Conservation (phyloP, 2,113 vertebrate genomes). For the Recurvirostra avosetta region DNA sequence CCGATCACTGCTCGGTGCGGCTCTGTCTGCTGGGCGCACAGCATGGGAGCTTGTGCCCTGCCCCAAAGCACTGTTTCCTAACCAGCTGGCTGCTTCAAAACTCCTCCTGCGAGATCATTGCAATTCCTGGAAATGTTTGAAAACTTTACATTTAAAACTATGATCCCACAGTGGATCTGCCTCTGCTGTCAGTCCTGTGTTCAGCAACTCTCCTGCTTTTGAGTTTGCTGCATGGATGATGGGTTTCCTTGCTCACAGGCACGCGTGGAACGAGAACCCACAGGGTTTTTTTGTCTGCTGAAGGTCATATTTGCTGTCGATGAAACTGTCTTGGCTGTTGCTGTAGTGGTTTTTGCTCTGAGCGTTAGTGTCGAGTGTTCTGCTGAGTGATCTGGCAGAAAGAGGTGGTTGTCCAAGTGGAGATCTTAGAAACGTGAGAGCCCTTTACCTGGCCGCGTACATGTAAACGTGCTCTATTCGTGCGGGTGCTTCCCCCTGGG, state of each 20-base stretch:
- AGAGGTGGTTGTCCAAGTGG: background rate
- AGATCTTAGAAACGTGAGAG: background rate
- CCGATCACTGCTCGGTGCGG: fast-evolving
- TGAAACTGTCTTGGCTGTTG: background rate
- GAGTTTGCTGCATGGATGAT: fast-evolving
- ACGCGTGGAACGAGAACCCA: fast-evolving
- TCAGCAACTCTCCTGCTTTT: background rate
- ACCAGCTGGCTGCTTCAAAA: background rate
- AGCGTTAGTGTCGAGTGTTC: background rate
- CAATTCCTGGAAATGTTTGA: background rate
- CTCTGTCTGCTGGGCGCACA: background rate
- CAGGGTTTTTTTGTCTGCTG: background rate
- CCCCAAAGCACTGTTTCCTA: background rate
- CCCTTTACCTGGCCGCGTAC: fast-evolving
- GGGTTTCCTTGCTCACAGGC: background rate
- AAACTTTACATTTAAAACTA: background rate
- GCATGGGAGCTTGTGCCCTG: background rate
- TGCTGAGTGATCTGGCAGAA: background rate
- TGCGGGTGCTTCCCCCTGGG: background rate
- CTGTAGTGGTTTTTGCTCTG: background rate
- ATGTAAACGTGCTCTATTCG: background rate
- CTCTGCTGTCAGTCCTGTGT: background rate
- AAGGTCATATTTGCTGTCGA: background rate
- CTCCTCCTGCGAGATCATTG: background rate
- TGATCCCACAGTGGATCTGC: background rate